Evolutionary conservation across 2,888 invertebrate species (phyloP).

Genomic region (Smittia sp.): DNA sequence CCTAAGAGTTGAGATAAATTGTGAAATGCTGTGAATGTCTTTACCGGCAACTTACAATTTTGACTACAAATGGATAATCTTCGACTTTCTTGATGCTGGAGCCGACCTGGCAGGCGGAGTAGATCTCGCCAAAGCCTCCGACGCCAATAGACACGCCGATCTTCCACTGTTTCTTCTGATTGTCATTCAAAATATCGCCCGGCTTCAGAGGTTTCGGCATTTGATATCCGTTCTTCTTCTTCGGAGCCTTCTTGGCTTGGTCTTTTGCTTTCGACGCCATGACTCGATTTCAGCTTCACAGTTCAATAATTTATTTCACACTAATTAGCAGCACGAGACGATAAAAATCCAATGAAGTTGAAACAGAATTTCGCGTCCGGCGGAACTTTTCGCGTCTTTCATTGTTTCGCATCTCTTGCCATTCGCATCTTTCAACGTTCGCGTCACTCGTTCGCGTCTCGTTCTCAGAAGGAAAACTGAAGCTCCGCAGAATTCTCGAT

Average conservation of each 20-base stretch:
- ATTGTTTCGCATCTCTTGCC: too few species aligned
- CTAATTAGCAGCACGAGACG: too few species aligned
- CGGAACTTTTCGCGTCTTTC: too few species aligned
- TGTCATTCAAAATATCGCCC: slow-evolving; percentile 76
- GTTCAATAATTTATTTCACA: too few species aligned
- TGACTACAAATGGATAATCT: slow-evolving; percentile 68
- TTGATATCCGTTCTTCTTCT: slow-evolving; percentile 35
- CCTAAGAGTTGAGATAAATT: slow-evolving; percentile 56
- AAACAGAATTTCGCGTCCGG: too few species aligned
- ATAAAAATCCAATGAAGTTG: too few species aligned
- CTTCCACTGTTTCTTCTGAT: slow-evolving; percentile 76
- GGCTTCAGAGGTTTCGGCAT: slow-evolving; percentile 56
- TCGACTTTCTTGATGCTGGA: slow-evolving; percentile 56
- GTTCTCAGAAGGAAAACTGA: background rate
- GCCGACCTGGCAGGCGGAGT: slow-evolving; percentile 68
- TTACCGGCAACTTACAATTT: slow-evolving; percentile 65
- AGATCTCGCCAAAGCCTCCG: slow-evolving; percentile 94
- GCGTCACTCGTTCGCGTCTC: too few species aligned
- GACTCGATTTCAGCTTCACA: background rate
- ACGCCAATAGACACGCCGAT: slow-evolving; percentile 83
- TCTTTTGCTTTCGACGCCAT: slow-evolving; percentile 24
- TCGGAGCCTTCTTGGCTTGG: background rate
- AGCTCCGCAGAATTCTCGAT: background rate
- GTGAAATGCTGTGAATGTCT: slow-evolving; percentile 13
- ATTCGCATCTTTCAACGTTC: too few species aligned